Percentiles rank a stretch among this genome's conserved stretches.
Evolutionary conservation across 2,797 vertebrate genomes (phyloP).

Genomic region (Cuculus canorus): DNA sequence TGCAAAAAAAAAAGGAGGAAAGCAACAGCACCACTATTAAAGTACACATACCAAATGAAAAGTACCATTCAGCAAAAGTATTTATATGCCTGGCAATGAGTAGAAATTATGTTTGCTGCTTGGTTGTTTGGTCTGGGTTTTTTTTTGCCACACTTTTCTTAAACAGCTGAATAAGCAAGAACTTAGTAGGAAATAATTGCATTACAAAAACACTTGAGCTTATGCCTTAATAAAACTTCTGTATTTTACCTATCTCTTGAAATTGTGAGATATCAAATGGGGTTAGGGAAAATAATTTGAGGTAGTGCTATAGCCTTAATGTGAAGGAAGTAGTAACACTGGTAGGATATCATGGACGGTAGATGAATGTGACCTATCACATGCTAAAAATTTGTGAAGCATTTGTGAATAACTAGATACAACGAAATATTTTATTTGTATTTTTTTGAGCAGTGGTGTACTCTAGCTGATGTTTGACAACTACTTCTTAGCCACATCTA

Average conservation of each 20-base stretch:
- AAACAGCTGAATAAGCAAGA: no score
- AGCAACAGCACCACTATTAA: not conserved
- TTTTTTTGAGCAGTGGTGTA: not conserved
- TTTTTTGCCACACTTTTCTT: not conserved
- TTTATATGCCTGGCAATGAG: not conserved
- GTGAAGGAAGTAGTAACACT: slow-evolving; percentile 44
- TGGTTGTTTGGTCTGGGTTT: not conserved
- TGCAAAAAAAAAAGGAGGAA: not conserved
- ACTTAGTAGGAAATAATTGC: slow-evolving; percentile 56
- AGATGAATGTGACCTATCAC: slow-evolving; percentile 15
- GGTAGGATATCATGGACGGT: slow-evolving; percentile 15
- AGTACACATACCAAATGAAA: not conserved
- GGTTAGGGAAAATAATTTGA: slow-evolving; percentile 63
- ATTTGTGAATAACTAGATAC: no score
- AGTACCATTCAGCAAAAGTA: not conserved
- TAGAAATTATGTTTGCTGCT: not conserved
- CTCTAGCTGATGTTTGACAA: not conserved
- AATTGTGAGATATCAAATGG: slow-evolving; percentile 64
- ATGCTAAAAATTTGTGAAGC: not conserved
- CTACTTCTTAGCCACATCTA: not conserved
- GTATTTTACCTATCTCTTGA: slow-evolving; percentile 50
- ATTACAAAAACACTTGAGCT: slow-evolving; percentile 44
- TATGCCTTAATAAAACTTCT: slow-evolving; percentile 56
- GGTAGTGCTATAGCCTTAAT: slow-evolving; percentile 36
- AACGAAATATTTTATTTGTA: slow-evolving; percentile 37